Percentiles rank a stretch among this genome's conserved stretches.
Conservation (phyloP, 2,113 vertebrate species). For the cat (Felis catus) region F.catus_Fca126_mat1.0 CM031428.1:64682001-64682500, state of each 20-base stretch:
- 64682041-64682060: not conserved
- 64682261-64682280: not conserved
- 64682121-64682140: not conserved
- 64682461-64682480: not conserved
- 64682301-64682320: not conserved
- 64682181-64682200: not conserved
- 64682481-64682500: not conserved
- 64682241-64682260: not conserved
- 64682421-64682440: not conserved
- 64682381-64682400: not conserved
- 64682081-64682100: not conserved
- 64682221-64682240: not conserved
- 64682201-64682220: not conserved
- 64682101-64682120: not conserved
- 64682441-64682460: not conserved
- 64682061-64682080: not conserved
- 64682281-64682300: not conserved
- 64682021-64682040: not conserved
- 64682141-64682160: not conserved
- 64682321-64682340: not conserved
- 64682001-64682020: not conserved
- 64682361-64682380: not conserved
- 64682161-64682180: not conserved
- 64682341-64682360: not conserved
- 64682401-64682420: not conserved